Evolutionary conservation across 30 jellyfish, hydroid and myxozoan genomes (phyloP).

Genomic region (Aurelia sp.): DNA sequence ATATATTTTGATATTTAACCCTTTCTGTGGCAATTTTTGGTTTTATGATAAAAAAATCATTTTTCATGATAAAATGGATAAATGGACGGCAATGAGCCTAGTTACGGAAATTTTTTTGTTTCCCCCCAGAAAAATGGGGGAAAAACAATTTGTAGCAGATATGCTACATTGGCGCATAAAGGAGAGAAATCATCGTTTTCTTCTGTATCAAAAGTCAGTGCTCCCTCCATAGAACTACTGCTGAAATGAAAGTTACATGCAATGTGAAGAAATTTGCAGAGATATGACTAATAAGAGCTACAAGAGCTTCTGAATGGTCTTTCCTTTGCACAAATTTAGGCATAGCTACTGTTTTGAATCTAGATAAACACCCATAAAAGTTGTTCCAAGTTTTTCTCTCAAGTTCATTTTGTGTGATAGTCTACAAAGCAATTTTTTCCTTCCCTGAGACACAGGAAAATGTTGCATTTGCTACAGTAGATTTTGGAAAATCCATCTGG

Average conservation of each 20-base stretch:
- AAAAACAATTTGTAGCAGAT: slow-evolving; percentile 29
- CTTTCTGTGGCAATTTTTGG: slow-evolving; percentile 8
- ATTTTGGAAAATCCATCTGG: slow-evolving; percentile 46
- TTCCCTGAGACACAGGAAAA: slow-evolving; percentile 48
- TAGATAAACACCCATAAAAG: not conserved
- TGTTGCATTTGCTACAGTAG: slow-evolving; percentile 50
- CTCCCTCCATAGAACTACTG: not conserved
- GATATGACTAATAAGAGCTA: no score
- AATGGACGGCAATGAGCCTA: not conserved
- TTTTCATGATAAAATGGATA: not conserved
- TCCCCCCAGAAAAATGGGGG: slow-evolving; percentile 20
- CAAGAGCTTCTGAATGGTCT: no score
- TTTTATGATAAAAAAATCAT: not conserved
- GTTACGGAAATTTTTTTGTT: not conserved
- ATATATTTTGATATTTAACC: no score
- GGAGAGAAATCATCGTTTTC: not conserved
- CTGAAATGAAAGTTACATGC: no score
- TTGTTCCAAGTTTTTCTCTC: no score
- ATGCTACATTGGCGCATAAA: slow-evolving; percentile 42
- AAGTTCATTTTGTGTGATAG: slow-evolving; percentile 44
- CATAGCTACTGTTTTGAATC: not conserved
- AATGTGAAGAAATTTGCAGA: no score
- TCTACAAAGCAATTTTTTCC: slow-evolving; percentile 57
- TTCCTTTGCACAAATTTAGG: no score
- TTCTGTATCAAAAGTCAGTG: not conserved